These are phyloP conservation scores for Pasiphila rectangulata DNA, from an alignment of 2,888 invertebrate genomes.

Conservation along the genomic window DNA sequence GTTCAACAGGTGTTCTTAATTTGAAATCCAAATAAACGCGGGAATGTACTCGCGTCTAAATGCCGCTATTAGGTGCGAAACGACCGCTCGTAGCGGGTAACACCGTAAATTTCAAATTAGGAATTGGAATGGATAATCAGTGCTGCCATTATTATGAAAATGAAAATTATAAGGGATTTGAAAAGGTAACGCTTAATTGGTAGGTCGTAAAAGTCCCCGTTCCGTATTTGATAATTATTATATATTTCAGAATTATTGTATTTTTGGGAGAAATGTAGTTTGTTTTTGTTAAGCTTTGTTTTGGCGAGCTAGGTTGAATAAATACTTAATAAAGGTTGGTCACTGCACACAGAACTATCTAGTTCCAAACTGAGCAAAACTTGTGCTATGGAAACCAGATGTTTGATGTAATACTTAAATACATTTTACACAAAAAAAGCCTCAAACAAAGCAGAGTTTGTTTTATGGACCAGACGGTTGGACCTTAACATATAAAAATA, in stretches of 20 bases:
- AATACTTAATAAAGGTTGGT: no score
- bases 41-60: constrained; percentile 46
- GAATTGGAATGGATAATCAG: constrained; percentile 34
- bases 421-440: no score
- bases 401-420: no score
- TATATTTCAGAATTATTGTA: constrained; percentile 3
- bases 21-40: constrained; percentile 65
- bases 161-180: constrained; percentile 22
- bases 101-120: constrained; percentile 40
- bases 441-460: no score
- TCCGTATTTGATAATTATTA: constrained; percentile 9
- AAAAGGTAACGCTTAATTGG: constrained; percentile 17
- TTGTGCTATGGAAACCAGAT: no score
- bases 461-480: no score
- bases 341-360: no score
- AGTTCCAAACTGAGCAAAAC: no score
- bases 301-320: no score
- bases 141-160: constrained; percentile 31
- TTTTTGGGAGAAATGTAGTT: no score
- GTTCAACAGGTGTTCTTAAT: constrained; percentile 72
- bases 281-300: no score
- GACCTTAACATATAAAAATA: no score
- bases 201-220: constrained; percentile 7
- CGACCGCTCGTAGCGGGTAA: constrained; percentile 37
- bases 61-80: constrained; percentile 47